Percentiles rank a stretch among this genome's conserved stretches.
Evolutionary conservation across 2,888 invertebrate species (phyloP).

Genomic region (Vanessa cardui): DNA sequence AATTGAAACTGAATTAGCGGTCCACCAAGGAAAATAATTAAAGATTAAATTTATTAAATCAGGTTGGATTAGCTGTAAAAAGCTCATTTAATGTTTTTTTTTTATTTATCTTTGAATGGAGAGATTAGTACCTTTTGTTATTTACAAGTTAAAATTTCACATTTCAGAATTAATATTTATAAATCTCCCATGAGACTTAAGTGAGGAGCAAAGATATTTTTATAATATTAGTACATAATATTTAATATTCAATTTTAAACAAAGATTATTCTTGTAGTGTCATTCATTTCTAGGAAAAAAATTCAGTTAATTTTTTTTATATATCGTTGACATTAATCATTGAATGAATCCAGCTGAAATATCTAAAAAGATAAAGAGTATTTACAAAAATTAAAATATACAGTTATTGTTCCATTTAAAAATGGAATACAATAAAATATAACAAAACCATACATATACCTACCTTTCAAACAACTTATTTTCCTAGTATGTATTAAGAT

Average conservation of each 20-base stretch:
- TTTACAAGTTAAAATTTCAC: not conserved
- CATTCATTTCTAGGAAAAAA: too few species aligned
- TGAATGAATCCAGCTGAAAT: too few species aligned
- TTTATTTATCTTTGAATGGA: constrained; percentile 1
- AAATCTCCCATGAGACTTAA: not conserved
- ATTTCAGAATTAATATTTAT: not conserved
- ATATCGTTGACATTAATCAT: too few species aligned
- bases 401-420: too few species aligned
- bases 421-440: too few species aligned
- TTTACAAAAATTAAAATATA: too few species aligned
- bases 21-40: constrained; percentile 41
- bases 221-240: not conserved
- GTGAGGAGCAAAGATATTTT: not conserved
- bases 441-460: too few species aligned
- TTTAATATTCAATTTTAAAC: not conserved
- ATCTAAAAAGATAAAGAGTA: too few species aligned
- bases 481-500: too few species aligned
- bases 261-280: not conserved
- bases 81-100: not conserved
- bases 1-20: constrained; percentile 49
- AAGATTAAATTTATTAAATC: constrained; percentile 39
- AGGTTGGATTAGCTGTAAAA: constrained; percentile 25
- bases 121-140: constrained; percentile 3
- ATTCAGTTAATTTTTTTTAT: too few species aligned
- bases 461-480: too few species aligned